Evolutionary conservation across 53 echinoderm and acorn worm species (phyloP).

Genomic region (Stichopus horrens): DNA sequence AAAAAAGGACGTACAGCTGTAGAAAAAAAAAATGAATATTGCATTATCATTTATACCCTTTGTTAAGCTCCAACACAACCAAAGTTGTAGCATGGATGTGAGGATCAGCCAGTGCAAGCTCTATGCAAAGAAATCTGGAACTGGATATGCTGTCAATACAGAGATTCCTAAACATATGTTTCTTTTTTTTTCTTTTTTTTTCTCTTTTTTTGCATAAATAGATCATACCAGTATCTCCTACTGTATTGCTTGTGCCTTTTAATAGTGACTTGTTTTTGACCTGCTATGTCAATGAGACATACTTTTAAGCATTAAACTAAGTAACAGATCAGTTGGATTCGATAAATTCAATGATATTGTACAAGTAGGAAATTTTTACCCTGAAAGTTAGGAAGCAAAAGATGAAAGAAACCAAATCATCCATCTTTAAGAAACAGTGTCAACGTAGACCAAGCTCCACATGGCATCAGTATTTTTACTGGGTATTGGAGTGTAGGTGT

Average conservation of each 20-base stretch:
- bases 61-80: not conserved
- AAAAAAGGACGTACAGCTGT: not conserved
- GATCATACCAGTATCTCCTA: not conserved
- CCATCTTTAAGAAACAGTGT: too few species aligned
- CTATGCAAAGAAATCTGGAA: not conserved
- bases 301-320: not conserved
- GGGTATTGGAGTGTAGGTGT: too few species aligned
- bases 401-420: too few species aligned
- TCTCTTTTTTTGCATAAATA: too few species aligned
- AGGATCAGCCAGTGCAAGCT: not conserved
- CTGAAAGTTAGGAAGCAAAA: too few species aligned
- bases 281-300: not conserved
- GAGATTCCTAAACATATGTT: not conserved
- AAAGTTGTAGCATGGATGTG: not conserved
- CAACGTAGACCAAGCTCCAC: too few species aligned
- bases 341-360: too few species aligned
- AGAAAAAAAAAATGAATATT: not conserved
- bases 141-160: not conserved
- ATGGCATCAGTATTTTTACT: too few species aligned
- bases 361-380: too few species aligned
- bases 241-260: not conserved
- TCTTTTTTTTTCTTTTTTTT: too few species aligned
- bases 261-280: not conserved
- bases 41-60: not conserved
- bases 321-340: not conserved